A percentile compares a stretch with the other conserved stretches of the same genome.
These are phyloP conservation scores for Aplysina aerophoba DNA, from an alignment of 37 sponge, comb jelly and placozoan species.

Conservation along the genomic window DNA sequence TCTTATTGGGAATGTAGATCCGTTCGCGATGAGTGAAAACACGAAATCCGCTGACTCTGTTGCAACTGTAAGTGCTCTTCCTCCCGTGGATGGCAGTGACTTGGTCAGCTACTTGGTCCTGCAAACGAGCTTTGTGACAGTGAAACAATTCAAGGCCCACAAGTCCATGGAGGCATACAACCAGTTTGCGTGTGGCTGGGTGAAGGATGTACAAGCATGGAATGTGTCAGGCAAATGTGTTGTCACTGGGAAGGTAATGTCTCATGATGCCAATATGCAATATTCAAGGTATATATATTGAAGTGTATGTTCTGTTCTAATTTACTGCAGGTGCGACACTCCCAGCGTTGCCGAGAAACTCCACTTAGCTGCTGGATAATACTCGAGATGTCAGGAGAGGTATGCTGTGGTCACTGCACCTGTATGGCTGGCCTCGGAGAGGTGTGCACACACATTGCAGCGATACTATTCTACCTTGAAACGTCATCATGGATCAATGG, in stretches of 20 bases:
- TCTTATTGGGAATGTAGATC: no score
- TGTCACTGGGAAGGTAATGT: slow-evolving; percentile 19
- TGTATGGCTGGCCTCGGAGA: slow-evolving; percentile 62
- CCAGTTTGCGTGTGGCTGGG: slow-evolving; percentile 27
- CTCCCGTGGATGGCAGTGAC: slow-evolving; percentile 17
- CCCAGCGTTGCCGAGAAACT: background rate
- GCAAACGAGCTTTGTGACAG: slow-evolving; percentile 19
- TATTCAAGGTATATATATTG: no score
- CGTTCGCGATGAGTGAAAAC: no score
- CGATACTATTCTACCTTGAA: slow-evolving; percentile 36
- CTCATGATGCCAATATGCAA: no score
- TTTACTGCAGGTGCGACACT: no score
- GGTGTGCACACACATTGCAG: slow-evolving; percentile 47
- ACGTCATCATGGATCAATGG: slow-evolving; percentile 11
- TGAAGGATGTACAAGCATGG: slow-evolving; percentile 3
- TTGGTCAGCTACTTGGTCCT: background rate
- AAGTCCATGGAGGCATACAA: slow-evolving; percentile 21
- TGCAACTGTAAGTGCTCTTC: no score
- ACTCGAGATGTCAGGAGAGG: slow-evolving; percentile 34
- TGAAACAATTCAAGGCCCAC: slow-evolving; percentile 20
- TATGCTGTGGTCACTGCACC: slow-evolving; percentile 52
- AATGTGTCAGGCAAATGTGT: slow-evolving; percentile 1
- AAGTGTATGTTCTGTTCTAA: no score
- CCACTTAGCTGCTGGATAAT: slow-evolving; percentile 41
- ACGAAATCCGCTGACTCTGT: no score